Evolutionary conservation across 2,797 vertebrate genomes (phyloP), one percentile per base, ranked within the genome.

Genomic region (Lacerta bilineata): DNA sequence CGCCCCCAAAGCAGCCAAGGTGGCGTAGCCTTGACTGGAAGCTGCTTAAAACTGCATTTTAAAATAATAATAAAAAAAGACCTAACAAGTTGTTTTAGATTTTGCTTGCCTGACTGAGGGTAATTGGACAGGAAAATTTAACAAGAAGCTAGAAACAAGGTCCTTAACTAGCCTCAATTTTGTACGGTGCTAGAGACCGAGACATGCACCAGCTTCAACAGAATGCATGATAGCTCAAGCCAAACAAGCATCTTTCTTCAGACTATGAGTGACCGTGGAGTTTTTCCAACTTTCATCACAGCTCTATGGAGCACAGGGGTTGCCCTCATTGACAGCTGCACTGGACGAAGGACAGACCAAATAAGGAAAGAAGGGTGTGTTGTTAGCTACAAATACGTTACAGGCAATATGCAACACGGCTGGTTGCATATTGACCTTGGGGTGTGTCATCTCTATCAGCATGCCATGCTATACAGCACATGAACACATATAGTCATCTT

Each of bases 391-490:
- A 93, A 93, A 94, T 94, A 95, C 66, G 18, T 89, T 90, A 84
- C 79, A 93, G 96, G 96, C 94, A 96, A 97, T 96, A 97, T 95
- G 94, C 97, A 97, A 96, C 96, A 93, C 25, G 83, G 33, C 55
- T 0, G 91, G 95, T 95, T 96, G 96, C 93, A 97, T 97, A 97
- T 97, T 96, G 96, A 94, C 96, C 96, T 95, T 33, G 15, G 92
- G 94, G 94, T 93, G 85, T 90, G 93, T 92, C 93, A 88, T 95
- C 91, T 95, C 94, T 92, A 89, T 93, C 68, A 90, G 95, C 96
- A 97, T 97, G 97, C 97, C 97, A 97, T 97, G 97, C 97, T 95
- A 55, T 55, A 96, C 95, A 97, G 95, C 94, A 97, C 97, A 97
- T 96, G 95, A 94, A 96, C 96, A 97, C 95, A 96, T 88, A 94